Evolutionary conservation across 1,140 invertebrate species (phyloP), one percentile per base, ranked within the genome.

Genomic region (Drosophila willistoni): DNA sequence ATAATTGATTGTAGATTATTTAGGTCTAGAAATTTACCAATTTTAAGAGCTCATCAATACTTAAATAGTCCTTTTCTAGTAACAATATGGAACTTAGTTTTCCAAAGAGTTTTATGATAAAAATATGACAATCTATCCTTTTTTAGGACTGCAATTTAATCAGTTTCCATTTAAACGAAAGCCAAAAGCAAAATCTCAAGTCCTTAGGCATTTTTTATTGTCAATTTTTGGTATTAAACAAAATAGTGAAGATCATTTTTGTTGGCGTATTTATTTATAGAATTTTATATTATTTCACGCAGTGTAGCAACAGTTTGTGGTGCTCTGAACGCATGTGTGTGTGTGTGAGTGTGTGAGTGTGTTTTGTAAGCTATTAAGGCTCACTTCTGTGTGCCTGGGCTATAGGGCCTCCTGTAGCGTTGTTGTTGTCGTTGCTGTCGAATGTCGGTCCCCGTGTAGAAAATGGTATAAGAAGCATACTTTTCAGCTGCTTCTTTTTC

Each of bases 341-440:
- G 6, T 36, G 17, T 51, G 17, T 51, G 59, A 63, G 71, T 78
- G 61, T 55, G 25, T 59, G 17, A 64, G 59, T 71, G 3, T 36
- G 13, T 51, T 51, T 67, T 67, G 54, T 79, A 79, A 79, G 84
- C 84, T 84, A 81, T 89, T 87, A 87, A 83, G 83, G 84, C 73
- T 81, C 73, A 72, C 64, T 63, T 66, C 70, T 64, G 29, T 54
- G 62, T 42, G 56, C 29, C 64, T 63, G 60, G 60, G 64, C 59
- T 29, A 29, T 29, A 29, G 44, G 17, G 44, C 44, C 44, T 51
- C 44, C 44, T 51, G 44, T 22, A 51, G 44, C 19, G 17, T 51
- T 51, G 9, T 51, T 47, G 44, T 19, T 47, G 22, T 25, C 22
- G n/a, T 10, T 47, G 19, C 12, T 51, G 7, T 51, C 17, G n/a